These are phyloP conservation scores for Aethes cnicana DNA, from an alignment of 2,888 invertebrate species.

Conservation along the genomic window DNA sequence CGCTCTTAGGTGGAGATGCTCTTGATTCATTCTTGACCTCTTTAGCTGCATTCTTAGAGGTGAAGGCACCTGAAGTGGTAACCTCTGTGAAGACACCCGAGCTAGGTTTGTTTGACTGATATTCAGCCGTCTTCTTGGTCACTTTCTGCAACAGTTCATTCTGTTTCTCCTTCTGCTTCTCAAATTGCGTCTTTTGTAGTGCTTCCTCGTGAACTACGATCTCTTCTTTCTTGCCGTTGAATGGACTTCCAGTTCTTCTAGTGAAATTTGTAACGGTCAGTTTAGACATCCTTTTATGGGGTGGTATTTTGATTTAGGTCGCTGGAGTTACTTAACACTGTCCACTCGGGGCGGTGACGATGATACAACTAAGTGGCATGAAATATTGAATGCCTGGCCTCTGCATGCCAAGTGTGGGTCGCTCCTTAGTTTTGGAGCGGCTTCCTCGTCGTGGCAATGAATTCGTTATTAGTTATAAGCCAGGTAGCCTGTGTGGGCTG, in stretches of 20 bases:
- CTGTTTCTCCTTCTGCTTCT: slow-evolving; percentile 69
- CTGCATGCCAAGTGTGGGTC: slow-evolving; percentile 71
- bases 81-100: slow-evolving; percentile 75
- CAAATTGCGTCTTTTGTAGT: slow-evolving; percentile 59
- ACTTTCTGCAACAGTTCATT: slow-evolving; percentile 65
- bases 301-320: slow-evolving; percentile 45
- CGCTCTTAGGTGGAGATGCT: slow-evolving; percentile 41
- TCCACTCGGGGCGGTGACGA: slow-evolving; percentile 60
- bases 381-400: slow-evolving; percentile 60
- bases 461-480: slow-evolving; percentile 67
- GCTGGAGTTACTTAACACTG: slow-evolving; percentile 52
- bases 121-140: slow-evolving; percentile 69
- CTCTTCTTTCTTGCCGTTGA: slow-evolving; percentile 47
- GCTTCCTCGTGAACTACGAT: slow-evolving; percentile 58
- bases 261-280: slow-evolving; percentile 65
- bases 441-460: slow-evolving; percentile 77
- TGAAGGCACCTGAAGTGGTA: slow-evolving; percentile 72
- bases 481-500: slow-evolving; percentile 56
- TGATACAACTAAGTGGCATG: slow-evolving; percentile 62
- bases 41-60: slow-evolving; percentile 53
- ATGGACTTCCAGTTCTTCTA: slow-evolving; percentile 56
- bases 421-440: slow-evolving; percentile 76
- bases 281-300: slow-evolving; percentile 58
- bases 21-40: slow-evolving; percentile 51
- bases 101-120: slow-evolving; percentile 67